phyloP scores from a whole-genome alignment of 2,888 invertebrate genomes.

The Idaea biselata region DNA sequence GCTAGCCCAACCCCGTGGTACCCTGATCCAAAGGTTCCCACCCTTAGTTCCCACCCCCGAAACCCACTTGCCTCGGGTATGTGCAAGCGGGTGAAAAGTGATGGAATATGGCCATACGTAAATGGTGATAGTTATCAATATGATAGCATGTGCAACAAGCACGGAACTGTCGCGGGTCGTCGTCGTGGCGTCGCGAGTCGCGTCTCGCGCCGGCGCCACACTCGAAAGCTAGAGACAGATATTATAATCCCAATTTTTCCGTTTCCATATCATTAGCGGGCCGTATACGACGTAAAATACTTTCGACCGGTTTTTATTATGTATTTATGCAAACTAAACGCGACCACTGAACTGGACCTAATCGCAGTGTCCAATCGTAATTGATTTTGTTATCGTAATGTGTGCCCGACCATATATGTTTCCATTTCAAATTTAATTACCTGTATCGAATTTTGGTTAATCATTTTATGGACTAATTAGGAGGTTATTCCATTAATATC shows the following conservation, averaged over 20 bases:
- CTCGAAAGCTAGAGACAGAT: conserved; percentile 44
- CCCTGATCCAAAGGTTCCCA: too few species aligned
- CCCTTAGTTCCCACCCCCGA: too few species aligned
- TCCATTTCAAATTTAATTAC: conserved; percentile 36
- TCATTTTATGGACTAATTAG: conserved; percentile 35
- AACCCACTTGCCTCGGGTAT: too few species aligned
- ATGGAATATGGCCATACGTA: conserved; percentile 2
- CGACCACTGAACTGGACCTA: conserved; percentile 48
- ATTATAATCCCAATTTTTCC: conserved; percentile 51
- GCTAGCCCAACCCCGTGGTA: too few species aligned
- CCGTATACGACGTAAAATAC: conserved; percentile 49
- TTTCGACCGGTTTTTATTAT: conserved; percentile 52
- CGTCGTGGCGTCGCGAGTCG: conserved; percentile 23
- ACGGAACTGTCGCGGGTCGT: background rate
- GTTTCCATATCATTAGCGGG: conserved; percentile 52
- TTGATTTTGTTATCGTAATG: conserved; percentile 51
- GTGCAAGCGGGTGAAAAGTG: too few species aligned
- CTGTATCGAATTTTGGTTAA: conserved; percentile 37
- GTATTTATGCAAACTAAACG: conserved; percentile 58
- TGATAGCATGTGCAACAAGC: conserved; percentile 28
- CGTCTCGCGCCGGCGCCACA: conserved; percentile 47
- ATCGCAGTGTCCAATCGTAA: conserved; percentile 50
- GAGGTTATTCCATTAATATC: conserved; percentile 27
- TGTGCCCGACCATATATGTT: conserved; percentile 36
- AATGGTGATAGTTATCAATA: conserved; percentile 38